Base-by-base conservation (phyloP, 53 echinoderm and acorn worm species). In the Stichopus horrens region DNA sequence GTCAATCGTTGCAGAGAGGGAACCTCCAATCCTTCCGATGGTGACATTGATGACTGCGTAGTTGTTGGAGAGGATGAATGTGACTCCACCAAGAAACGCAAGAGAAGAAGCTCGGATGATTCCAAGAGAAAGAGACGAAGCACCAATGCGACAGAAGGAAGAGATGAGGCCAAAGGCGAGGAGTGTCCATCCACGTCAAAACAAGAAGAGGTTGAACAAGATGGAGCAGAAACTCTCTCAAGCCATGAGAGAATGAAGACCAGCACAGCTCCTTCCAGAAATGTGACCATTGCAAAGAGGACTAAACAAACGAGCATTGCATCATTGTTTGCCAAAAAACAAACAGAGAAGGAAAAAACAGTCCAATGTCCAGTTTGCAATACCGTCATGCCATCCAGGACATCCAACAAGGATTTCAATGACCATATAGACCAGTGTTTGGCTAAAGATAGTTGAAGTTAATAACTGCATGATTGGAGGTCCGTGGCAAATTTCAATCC, bases 311-410 rank as follows among this genome's bases (percentile, higher is more conserved):
- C 75, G 14, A 87, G 73, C 75, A 74, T 87, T 23, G 55, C 75
- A 8, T 55, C 75, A 52, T 54, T 74, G 87, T 75, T 74, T 57
- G 87, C 75, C 57, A 85, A 85, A 67, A 11, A 67, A 59, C 23
- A 56, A 19, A 65, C 65, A 9, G 85, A 52, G 13, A 37, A 85
- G 52, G 66, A 65, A 52, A 85, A 65, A 23, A 85, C 37, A 65
- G 60, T 95, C 23, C 77, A 91, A 23, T 97, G 97, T 89, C 97
- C 97, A 16, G 87, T 97, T 5, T 97, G 97, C 84, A 63, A 84
- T 23, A 89, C 80, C 14, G 91, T 88, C 57, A 77, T 97, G 23
- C 92, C 93, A 2, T 58, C 67, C 9, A 92, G 89, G 67, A 97
- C 92, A 8, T 90, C 83, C 68, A 89, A 95, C 52, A 86, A 89